phyloP scores from a whole-genome alignment of 2,888 invertebrate species.

The Synanthedon formicaeformis region DNA sequence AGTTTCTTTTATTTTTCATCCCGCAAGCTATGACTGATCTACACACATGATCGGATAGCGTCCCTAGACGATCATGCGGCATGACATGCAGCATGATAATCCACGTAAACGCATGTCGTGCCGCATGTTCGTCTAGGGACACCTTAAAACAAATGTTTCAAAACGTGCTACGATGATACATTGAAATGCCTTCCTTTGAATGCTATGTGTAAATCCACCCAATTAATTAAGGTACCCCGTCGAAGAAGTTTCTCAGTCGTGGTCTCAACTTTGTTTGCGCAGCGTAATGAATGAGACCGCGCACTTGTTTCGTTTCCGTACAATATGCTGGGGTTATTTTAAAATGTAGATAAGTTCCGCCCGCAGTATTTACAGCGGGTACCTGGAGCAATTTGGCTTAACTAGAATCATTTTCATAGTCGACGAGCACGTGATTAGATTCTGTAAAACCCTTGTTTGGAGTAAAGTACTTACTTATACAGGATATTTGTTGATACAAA shows the following conservation, averaged over 20 bases:
- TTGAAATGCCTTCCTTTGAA: too few relatives aligned
- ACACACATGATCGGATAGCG: too few relatives aligned
- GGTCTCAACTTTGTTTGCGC: conserved; percentile 30
- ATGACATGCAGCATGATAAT: too few relatives aligned
- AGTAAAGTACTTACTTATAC: too few relatives aligned
- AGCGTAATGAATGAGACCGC: conserved; percentile 36
- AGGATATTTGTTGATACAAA: too few relatives aligned
- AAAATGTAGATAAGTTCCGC: conserved; percentile 5
- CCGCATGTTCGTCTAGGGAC: too few relatives aligned
- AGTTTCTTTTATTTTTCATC: too few relatives aligned
- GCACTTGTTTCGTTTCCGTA: conserved; percentile 21
- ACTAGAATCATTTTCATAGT: not conserved
- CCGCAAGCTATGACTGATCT: too few relatives aligned
- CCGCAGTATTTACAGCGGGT: not conserved
- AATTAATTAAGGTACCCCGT: conserved; percentile 21
- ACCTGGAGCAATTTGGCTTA: not conserved
- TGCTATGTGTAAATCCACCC: not conserved
- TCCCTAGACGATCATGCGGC: too few relatives aligned
- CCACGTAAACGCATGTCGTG: too few relatives aligned
- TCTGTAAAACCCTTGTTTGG: not conserved
- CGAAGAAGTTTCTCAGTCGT: conserved; percentile 24
- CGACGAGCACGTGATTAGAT: not conserved
- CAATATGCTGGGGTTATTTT: conserved; percentile 1
- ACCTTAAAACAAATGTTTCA: too few relatives aligned
- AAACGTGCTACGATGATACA: too few relatives aligned